Percentiles rank a stretch among this genome's conserved stretches.
Evolutionary conservation across 1,140 invertebrate species (phyloP).

Genomic region (Parapsyche elsis): DNA sequence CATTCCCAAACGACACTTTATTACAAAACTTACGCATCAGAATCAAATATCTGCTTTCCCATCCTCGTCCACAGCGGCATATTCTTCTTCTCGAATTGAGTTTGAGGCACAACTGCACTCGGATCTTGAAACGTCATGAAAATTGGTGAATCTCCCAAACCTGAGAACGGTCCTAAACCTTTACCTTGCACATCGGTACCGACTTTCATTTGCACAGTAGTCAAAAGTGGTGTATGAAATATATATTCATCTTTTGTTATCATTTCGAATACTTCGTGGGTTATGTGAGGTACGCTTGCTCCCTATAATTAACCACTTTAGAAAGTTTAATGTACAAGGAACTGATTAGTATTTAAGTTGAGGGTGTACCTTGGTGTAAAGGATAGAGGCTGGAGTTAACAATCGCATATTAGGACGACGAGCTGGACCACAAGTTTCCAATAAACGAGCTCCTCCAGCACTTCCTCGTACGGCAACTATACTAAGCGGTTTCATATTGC

Average conservation of each 20-base stretch:
- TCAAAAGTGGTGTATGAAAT: constrained; percentile 68
- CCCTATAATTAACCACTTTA: constrained; percentile 61
- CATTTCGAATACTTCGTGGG: constrained; percentile 71
- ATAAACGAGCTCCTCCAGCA: neutral
- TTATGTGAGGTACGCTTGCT: constrained; percentile 73
- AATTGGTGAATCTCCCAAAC: constrained; percentile 69
- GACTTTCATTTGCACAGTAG: constrained; percentile 65
- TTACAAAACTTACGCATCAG: constrained; percentile 59
- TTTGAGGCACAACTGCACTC: constrained; percentile 64
- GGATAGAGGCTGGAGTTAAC: neutral
- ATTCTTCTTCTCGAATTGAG: constrained; percentile 69
- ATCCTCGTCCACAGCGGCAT: constrained; percentile 72
- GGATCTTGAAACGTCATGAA: constrained; percentile 75
- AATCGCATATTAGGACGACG: neutral
- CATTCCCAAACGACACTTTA: neutral
- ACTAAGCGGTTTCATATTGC: neutral
- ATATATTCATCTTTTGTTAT: constrained; percentile 65
- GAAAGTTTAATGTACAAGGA: too few species aligned
- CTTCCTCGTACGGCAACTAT: neutral
- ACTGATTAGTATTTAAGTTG: too few species aligned
- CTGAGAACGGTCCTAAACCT: constrained; percentile 68
- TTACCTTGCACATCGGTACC: constrained; percentile 63
- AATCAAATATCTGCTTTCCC: constrained; percentile 69
- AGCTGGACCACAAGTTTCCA: neutral
- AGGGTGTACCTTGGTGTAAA: constrained; percentile 25